Conservation (phyloP, 1,140 invertebrate species). For the Parapsyche elsis region DNA sequence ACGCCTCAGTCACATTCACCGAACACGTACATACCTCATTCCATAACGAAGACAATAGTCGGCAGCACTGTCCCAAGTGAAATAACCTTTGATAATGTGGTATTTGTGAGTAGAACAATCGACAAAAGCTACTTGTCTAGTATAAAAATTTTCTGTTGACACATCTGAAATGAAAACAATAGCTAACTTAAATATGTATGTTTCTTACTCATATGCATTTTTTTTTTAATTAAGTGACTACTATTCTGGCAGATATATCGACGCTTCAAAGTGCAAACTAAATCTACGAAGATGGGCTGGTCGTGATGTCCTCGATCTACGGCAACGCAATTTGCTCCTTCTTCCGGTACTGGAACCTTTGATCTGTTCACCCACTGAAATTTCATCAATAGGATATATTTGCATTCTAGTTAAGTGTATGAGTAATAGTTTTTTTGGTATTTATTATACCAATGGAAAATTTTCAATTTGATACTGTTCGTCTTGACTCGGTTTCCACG, state of each 20-base stretch:
- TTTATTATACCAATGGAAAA: background rate
- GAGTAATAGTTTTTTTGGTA: background rate
- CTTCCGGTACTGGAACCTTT: background rate
- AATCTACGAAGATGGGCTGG: conserved; percentile 62
- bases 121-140: background rate
- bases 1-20: too few species aligned
- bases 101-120: conserved; percentile 3
- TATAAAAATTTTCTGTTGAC: background rate
- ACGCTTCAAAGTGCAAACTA: conserved; percentile 60
- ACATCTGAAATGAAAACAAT: conserved; percentile 17
- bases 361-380: conserved; percentile 52
- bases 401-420: too few species aligned
- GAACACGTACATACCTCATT: conserved; percentile 15
- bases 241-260: conserved; percentile 63
- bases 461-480: background rate
- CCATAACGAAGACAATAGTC: conserved; percentile 8
- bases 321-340: conserved; percentile 61
- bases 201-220: too few species aligned
- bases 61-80: background rate
- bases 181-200: too few species aligned
- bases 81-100: background rate
- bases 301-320: conserved; percentile 62
- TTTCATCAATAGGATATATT: background rate
- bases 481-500: too few species aligned
- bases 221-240: conserved; percentile 51